Base-by-base conservation (phyloP, 2,797 vertebrate genomes). In the Heliangelus exortis region DNA sequence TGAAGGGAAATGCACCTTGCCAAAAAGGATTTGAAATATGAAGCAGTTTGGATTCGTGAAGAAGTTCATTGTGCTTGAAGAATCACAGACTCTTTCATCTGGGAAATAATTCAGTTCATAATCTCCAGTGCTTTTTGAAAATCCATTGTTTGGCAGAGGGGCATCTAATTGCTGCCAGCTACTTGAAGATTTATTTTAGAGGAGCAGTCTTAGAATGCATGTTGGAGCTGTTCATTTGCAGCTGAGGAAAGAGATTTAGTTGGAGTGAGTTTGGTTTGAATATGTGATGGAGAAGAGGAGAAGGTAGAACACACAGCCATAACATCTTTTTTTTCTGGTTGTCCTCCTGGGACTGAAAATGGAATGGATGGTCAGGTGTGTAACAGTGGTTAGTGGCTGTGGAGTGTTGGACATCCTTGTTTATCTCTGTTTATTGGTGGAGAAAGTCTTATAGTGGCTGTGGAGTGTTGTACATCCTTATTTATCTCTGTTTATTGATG, bases 21-120 rank as follows among this genome's bases (percentile, higher is more conserved):
- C 92, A 97, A 93, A 95, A 92, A 95, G 79, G 76, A 87, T 87
- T 93, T 92, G 87, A 93, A 94, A 95, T 59, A 92, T 23, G 89
- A 92, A 87, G 92, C 83, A 59, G 74, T 86, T 90, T 82, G 91
- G 55, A 76, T 91, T 92, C 54, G 76, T 47, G 85, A 74, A 78
- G 89, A 66, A 90, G 77, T 26, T 45, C 54, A 48, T 86, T 48
- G 53, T 9, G 33, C 76, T 79, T 91, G 85, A 84, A 85, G 94
- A 93, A 86, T 79, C 77, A 43, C 33, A 31, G 48, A 4, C 31
- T 86, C 66, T 92, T 84, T 53, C 55, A 84, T 92, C 76, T 89
- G 87, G 91, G 89, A 94, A 83, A 87, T 90, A 78, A 92, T 78
- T 66, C 41, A 82, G 47, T 75, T 92, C 87, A 77, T 89, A 78